These are phyloP conservation scores for Centropristis striata DNA, from an alignment of 2,113 vertebrate genomes.

Conservation along the genomic window DNA sequence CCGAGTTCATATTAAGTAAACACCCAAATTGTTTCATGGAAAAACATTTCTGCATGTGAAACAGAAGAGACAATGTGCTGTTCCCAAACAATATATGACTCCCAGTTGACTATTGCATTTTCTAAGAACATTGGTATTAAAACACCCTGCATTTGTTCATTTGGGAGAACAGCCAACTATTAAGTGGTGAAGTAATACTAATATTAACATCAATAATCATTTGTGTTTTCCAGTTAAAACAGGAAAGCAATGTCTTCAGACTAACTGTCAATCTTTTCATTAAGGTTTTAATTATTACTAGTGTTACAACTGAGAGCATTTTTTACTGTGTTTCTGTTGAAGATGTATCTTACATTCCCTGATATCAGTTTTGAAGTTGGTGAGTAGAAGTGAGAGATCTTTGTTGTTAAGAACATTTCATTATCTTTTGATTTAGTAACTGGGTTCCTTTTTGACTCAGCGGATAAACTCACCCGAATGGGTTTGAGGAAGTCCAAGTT, in stretches of 20 bases:
- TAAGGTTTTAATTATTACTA: not conserved
- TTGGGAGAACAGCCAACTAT: too few species aligned
- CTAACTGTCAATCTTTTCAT: not conserved
- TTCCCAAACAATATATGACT: not conserved
- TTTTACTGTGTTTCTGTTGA: not conserved
- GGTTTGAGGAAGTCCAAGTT: slow-evolving; percentile 92
- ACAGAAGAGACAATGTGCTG: not conserved
- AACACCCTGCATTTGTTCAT: not conserved
- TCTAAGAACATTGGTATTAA: not conserved
- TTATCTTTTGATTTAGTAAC: not conserved
- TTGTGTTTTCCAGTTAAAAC: not conserved
- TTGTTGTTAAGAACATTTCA: not conserved
- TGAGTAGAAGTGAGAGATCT: too few species aligned
- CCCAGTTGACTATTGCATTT: not conserved
- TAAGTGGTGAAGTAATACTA: not conserved
- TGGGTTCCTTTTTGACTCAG: not conserved
- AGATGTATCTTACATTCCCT: too few species aligned
- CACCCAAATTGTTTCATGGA: not conserved
- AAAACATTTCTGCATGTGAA: not conserved
- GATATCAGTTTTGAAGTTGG: too few species aligned
- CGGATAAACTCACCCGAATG: slow-evolving; percentile 84
- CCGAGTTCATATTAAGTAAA: not conserved
- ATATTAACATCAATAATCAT: not conserved
- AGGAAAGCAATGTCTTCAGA: not conserved
- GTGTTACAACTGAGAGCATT: not conserved